phyloP scores from a whole-genome alignment of 1,140 invertebrate species.

The Drosophila eugracilis region DNA sequence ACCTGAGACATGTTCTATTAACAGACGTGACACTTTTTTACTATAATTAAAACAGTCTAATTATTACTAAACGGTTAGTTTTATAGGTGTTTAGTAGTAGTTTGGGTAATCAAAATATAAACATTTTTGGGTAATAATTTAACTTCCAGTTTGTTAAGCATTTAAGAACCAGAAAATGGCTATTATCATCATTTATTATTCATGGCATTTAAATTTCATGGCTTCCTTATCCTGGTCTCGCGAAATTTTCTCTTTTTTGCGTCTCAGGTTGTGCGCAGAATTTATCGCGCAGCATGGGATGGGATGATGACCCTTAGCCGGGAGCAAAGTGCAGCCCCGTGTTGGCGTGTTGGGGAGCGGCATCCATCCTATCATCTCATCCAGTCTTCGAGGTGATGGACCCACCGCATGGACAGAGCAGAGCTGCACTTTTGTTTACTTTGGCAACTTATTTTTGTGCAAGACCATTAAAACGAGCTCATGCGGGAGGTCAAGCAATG shows the following conservation, averaged over 20 bases:
- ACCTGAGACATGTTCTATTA: neutral
- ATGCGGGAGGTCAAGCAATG: constrained; percentile 64
- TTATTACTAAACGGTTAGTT: neutral
- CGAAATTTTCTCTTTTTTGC: constrained; percentile 41
- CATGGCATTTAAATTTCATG: constrained; percentile 12
- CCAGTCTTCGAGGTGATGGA: constrained; percentile 14
- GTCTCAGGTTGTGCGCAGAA: constrained; percentile 50
- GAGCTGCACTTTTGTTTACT: constrained; percentile 54
- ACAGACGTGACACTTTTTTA: neutral
- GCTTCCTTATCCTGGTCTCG: neutral
- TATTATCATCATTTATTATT: neutral
- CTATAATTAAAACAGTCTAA: neutral
- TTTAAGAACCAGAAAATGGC: neutral
- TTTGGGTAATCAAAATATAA: neutral
- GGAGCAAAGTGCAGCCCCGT: constrained; percentile 46
- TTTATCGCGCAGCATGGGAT: constrained; percentile 55
- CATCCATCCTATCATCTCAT: neutral
- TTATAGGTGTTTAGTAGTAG: neutral
- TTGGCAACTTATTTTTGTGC: constrained; percentile 69
- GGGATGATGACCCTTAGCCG: constrained; percentile 21
- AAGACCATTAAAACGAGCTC: constrained; percentile 41
- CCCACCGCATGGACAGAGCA: constrained; percentile 26
- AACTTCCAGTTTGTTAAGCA: neutral
- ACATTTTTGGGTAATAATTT: neutral
- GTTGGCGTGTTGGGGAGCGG: constrained; percentile 26